phyloP scores from a whole-genome alignment of 2,113 vertebrate genomes.

The Cavia porcellus region DNA sequence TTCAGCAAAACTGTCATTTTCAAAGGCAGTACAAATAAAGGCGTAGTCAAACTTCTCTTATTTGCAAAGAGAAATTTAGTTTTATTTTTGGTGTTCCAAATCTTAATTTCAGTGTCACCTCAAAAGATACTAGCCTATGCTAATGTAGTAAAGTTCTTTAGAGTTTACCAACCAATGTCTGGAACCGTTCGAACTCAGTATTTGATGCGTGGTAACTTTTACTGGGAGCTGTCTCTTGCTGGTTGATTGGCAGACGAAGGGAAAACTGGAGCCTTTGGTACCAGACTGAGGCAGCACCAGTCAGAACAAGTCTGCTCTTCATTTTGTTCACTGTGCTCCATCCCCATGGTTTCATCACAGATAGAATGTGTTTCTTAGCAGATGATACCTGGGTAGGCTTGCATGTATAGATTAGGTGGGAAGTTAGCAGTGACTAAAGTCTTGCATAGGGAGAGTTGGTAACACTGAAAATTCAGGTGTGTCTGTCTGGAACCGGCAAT shows the following conservation, averaged over 20 bases:
- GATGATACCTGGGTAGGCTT: not conserved
- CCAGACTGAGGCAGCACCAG: not conserved
- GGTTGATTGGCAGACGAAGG: slow-evolving; percentile 7
- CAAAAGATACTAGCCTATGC: not conserved
- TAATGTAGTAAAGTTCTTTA: slow-evolving; percentile 20
- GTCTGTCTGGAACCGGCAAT: not conserved
- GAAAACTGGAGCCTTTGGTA: not conserved
- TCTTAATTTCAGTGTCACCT: slow-evolving; percentile 32
- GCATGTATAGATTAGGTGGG: not conserved
- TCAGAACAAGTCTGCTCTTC: not conserved
- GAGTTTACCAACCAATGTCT: not conserved
- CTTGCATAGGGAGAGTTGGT: slow-evolving; percentile 4
- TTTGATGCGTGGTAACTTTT: not conserved
- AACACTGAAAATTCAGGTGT: slow-evolving; percentile 10
- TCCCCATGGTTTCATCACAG: not conserved
- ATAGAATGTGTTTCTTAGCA: not conserved
- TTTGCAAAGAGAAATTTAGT: slow-evolving; percentile 51
- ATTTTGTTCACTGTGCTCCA: not conserved
- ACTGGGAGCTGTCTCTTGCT: not conserved
- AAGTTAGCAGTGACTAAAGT: not conserved
- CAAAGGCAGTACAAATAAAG: not conserved
- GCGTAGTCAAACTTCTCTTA: slow-evolving; percentile 2
- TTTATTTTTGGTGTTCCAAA: slow-evolving; percentile 15
- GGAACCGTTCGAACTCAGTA: not conserved
- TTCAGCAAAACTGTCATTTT: slow-evolving; percentile 64